Base-by-base conservation (phyloP, 2,888 invertebrate species). In the Emmelina monodactyla region DNA sequence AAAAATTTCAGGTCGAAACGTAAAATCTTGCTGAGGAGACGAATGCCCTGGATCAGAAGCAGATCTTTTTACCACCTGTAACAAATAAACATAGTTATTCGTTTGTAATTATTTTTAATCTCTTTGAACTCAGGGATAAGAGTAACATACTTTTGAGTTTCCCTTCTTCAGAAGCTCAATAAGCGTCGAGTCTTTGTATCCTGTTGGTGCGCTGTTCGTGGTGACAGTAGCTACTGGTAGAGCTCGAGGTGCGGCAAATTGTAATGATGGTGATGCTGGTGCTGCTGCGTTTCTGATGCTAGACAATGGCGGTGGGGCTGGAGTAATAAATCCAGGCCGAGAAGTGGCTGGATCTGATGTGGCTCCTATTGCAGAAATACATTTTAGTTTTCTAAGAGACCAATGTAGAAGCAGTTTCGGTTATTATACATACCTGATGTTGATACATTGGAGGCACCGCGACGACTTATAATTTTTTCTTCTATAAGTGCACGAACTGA, bases 391-490 rank as follows among this genome's bases (percentile, higher is more conserved):
- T n/a, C n/a, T n/a, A n/a, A n/a, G n/a, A n/a, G n/a, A n/a, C n/a
- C n/a, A n/a, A n/a, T n/a, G n/a, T n/a, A n/a, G n/a, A n/a, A n/a
- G n/a, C n/a, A 25, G 12, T 10, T 10, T 12, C 22, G 9, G 22
- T 19, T 19, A 6, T 19, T 5, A 16, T 12, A 2, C 13, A 4
- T 28, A 34, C 10, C 16, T 55, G 73, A 46, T 6, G 63, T 53
- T 14, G 67, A 60, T 7, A 61, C 47, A 41, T 62, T 61, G 22
- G 58, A 64, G 7, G 82, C 86, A 29, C 87, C 87, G 52, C 94
- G 82, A 50, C 93, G 92, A 62, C 91, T 94, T 49, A 94, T 94
- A 46, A 94, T 94, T 69, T 94, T 94, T 64, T 94, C 94, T 72
- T 94, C 94, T 47, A 94, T 94, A 31, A 94, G 83, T 7, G 94